phyloP scores from a whole-genome alignment of 2,888 invertebrate species.

The Oligia fasciuncula region DNA sequence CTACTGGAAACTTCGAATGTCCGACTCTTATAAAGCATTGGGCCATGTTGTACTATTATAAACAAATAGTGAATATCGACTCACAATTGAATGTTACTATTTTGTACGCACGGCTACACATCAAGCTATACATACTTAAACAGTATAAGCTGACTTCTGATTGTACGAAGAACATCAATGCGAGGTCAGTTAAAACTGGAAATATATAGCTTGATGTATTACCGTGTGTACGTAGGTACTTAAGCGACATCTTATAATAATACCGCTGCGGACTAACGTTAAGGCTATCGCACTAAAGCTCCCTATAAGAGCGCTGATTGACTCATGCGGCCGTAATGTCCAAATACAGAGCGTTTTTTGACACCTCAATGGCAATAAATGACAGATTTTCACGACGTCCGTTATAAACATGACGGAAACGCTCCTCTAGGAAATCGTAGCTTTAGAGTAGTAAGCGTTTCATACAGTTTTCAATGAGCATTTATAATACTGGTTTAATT shows the following conservation, averaged over 20 bases:
- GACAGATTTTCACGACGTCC: not conserved
- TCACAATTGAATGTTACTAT: not conserved
- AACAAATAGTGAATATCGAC: not conserved
- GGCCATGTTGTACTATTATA: not conserved
- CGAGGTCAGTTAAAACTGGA: too few relatives aligned
- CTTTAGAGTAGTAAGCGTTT: not conserved
- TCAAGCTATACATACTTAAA: too few relatives aligned
- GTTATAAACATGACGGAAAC: not conserved
- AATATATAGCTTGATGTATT: too few relatives aligned
- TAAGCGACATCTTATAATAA: not conserved
- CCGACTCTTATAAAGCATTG: not conserved
- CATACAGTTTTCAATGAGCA: conserved; percentile 1
- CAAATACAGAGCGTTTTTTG: not conserved
- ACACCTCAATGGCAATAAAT: not conserved
- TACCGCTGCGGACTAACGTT: not conserved
- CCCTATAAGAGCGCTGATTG: not conserved
- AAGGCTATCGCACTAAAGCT: too few relatives aligned
- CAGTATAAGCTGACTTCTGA: too few relatives aligned
- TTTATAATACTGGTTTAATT: conserved; percentile 28
- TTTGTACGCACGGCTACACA: not conserved
- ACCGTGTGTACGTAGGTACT: not conserved
- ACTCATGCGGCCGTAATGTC: not conserved
- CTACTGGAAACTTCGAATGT: not conserved
- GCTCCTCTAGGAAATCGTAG: not conserved
- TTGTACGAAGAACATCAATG: too few relatives aligned